A percentile compares a stretch with the other conserved stretches of the same genome.
Evolutionary conservation across 2,113 vertebrate species (phyloP).

Genomic region (Strigops habroptila): DNA sequence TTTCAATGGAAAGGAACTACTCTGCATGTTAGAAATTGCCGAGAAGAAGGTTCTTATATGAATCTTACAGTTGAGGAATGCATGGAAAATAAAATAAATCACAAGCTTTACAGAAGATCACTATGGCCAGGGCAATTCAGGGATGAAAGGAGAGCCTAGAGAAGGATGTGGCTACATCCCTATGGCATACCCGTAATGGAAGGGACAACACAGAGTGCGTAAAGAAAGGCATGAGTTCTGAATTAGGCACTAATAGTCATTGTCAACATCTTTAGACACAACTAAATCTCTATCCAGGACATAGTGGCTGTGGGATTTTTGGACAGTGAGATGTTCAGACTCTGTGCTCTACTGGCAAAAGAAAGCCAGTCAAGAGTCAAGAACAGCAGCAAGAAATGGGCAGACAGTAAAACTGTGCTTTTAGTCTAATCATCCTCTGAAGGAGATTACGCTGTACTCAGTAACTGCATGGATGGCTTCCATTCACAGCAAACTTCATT

Average conservation of each 20-base stretch:
- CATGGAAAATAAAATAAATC: not conserved
- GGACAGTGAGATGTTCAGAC: not conserved
- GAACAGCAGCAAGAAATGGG: not conserved
- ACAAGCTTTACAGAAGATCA: not conserved
- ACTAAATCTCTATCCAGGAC: rapidly evolving
- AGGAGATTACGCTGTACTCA: not conserved
- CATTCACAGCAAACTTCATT: not conserved
- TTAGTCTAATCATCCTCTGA: not conserved
- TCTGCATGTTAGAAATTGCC: not conserved
- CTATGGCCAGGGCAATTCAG: not conserved
- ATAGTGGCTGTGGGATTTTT: rapidly evolving
- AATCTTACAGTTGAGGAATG: not conserved
- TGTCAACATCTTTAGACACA: not conserved
- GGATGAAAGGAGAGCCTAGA: not conserved
- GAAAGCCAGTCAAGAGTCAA: not conserved
- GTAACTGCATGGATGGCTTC: not conserved
- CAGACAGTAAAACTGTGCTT: not conserved
- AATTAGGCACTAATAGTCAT: rapidly evolving
- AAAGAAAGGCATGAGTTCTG: not conserved
- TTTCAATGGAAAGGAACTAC: not conserved
- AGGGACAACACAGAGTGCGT: not conserved
- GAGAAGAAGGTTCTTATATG: not conserved
- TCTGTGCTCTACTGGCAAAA: not conserved
- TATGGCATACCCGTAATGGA: rapidly evolving
- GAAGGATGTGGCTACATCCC: not conserved